Evolutionary conservation across 1,140 invertebrate genomes (phyloP).

Genomic region (Ceratina japonica): DNA sequence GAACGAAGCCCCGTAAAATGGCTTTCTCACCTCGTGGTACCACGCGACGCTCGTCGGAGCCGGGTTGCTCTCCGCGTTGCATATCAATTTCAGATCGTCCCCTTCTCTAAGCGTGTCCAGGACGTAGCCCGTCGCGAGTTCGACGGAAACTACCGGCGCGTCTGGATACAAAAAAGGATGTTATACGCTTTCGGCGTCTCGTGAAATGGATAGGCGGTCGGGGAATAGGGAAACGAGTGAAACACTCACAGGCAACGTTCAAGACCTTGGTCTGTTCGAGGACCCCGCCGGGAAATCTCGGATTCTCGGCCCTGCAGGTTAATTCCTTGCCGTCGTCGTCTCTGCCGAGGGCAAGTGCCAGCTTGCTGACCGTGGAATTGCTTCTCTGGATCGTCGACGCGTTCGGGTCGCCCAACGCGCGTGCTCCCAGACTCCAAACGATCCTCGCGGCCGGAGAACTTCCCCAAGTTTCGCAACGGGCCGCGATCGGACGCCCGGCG

Average conservation of each 20-base stretch:
- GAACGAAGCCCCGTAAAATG: neutral
- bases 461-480: constrained; percentile 86
- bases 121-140: constrained; percentile 73
- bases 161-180: constrained; percentile 59
- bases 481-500: constrained; percentile 82
- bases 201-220: too few relatives aligned
- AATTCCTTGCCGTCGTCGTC: constrained; percentile 91
- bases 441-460: constrained; percentile 87
- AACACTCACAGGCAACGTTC: constrained; percentile 90
- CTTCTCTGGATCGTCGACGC: constrained; percentile 80
- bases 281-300: constrained; percentile 89
- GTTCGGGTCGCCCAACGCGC: constrained; percentile 81
- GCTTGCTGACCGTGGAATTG: constrained; percentile 87
- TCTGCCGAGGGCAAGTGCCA: constrained; percentile 85
- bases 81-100: constrained; percentile 81
- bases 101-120: constrained; percentile 79
- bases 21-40: constrained; percentile 82
- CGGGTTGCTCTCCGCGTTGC: constrained; percentile 81
- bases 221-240: neutral
- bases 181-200: neutral
- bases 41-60: constrained; percentile 79
- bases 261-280: constrained; percentile 88
- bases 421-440: constrained; percentile 85
- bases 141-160: constrained; percentile 71
- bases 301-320: constrained; percentile 93